A percentile compares a stretch with the other conserved stretches of the same genome.
phyloP scores from a whole-genome alignment of 2,113 vertebrate species.

The Malurus elegans region DNA sequence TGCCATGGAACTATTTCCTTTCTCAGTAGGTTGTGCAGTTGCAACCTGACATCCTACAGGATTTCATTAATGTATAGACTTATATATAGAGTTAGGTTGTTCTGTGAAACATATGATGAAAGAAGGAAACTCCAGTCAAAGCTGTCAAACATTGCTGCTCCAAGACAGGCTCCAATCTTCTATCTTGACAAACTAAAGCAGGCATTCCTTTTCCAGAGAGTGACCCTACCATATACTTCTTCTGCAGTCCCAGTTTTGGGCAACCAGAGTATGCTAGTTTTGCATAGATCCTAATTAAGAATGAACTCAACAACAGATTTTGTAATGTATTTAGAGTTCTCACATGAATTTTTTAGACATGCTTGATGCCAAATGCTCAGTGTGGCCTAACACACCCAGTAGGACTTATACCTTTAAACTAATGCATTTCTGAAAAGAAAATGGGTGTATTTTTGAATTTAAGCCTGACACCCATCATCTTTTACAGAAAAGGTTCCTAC shows the following conservation, averaged over 20 bases:
- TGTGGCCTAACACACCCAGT: neutral
- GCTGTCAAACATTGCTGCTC: neutral
- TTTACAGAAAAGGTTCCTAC: neutral
- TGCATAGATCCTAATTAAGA: neutral
- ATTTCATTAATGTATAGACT: neutral
- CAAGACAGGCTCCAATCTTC: neutral
- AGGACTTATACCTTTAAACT: neutral
- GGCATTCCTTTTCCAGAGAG: neutral
- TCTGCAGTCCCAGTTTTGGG: neutral
- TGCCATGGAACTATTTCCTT: neutral
- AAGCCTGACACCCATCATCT: neutral
- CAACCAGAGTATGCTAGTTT: neutral
- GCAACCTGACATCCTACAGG: neutral
- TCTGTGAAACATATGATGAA: neutral
- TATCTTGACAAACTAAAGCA: neutral
- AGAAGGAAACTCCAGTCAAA: constrained; percentile 9
- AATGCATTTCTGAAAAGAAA: neutral
- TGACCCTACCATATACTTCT: neutral
- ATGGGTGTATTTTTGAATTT: neutral
- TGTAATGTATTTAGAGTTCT: neutral
- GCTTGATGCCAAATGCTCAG: neutral
- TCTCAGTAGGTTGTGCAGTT: neutral
- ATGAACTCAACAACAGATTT: neutral
- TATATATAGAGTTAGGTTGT: neutral
- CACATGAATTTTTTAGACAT: neutral